Conservation (phyloP, 2,888 invertebrate genomes). For the Creontiades dilutus region DNA sequence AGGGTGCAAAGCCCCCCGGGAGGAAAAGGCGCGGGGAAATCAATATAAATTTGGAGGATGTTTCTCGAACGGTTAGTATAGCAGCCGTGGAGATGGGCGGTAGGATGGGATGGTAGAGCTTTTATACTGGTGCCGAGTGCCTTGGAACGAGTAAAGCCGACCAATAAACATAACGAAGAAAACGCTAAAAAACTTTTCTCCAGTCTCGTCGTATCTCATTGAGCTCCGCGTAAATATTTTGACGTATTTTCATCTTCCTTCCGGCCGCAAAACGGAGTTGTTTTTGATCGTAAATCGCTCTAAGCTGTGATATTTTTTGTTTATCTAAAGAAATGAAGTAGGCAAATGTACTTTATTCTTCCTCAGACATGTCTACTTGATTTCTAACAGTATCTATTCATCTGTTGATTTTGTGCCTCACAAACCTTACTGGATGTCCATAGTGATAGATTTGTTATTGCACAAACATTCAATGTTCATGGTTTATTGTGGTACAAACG, state of each 20-base stretch:
- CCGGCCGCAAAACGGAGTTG: neutral
- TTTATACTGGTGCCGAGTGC: constrained; percentile 60
- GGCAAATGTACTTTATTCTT: neutral
- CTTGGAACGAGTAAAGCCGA: constrained; percentile 54
- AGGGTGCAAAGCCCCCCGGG: constrained; percentile 70
- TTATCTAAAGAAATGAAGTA: neutral
- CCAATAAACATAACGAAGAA: constrained; percentile 62
- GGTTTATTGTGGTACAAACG: no score
- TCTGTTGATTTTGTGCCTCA: no score
- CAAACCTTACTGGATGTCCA: no score
- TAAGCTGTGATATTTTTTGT: neutral
- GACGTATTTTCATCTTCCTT: constrained; percentile 51
- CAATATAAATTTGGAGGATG: constrained; percentile 74
- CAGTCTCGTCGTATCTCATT: constrained; percentile 61
- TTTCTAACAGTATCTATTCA: neutral
- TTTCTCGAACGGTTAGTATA: constrained; percentile 73
- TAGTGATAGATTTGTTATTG: no score
- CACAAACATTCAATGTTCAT: no score
- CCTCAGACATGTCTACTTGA: neutral
- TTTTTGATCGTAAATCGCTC: neutral
- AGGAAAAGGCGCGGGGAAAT: constrained; percentile 65
- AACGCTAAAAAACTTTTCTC: constrained; percentile 46
- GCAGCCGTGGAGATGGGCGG: constrained; percentile 35
- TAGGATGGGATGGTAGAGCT: constrained; percentile 55
- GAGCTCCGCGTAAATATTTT: constrained; percentile 55